Conservation (phyloP, 2,113 vertebrate species). For the Phylloscopus trochiloides region DNA sequence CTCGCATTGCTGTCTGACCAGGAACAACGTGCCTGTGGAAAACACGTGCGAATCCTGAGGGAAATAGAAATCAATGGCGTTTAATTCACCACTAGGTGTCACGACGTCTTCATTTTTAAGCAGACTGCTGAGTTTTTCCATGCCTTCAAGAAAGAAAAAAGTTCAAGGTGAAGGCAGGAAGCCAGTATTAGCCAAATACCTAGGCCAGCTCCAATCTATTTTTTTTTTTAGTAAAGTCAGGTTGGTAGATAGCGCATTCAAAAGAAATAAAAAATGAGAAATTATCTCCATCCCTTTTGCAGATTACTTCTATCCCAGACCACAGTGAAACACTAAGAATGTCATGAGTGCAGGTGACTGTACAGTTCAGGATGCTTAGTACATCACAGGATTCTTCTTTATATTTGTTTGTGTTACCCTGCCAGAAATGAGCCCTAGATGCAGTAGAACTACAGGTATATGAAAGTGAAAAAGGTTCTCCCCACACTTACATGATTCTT, state of each 20-base stretch:
- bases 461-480: background rate
- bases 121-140: background rate
- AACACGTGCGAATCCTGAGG: background rate
- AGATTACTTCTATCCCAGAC: background rate
- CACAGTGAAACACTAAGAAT: background rate
- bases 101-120: conserved; percentile 29
- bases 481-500: background rate
- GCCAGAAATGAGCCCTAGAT: background rate
- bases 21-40: background rate
- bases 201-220: background rate
- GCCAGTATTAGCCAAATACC: background rate
- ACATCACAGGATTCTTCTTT: background rate
- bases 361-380: background rate
- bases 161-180: background rate
- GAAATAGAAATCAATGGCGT: background rate
- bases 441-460: background rate
- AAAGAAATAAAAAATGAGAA: background rate
- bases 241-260: background rate
- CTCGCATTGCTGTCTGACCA: background rate
- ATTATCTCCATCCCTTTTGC: background rate
- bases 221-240: background rate
- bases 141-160: background rate
- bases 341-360: background rate
- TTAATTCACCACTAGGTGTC: conserved; percentile 53
- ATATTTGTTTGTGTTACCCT: background rate